Conservation (phyloP, 2,888 invertebrate genomes). For the Plebejus anna region DNA sequence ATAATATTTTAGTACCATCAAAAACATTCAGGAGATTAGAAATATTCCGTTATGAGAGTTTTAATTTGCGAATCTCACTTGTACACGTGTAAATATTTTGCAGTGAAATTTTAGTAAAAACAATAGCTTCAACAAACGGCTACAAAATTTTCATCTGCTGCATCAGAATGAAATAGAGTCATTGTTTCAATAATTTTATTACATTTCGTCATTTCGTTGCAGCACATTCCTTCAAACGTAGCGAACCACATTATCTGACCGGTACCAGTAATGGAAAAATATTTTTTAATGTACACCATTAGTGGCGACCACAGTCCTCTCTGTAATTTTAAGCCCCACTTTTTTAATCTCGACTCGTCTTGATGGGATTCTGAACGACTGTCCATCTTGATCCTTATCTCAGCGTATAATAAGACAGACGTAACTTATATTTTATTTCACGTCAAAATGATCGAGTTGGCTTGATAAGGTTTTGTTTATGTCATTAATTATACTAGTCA, state of each 20-base stretch:
- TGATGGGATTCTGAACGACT: slow-evolving; percentile 75
- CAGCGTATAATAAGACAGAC: slow-evolving; percentile 75
- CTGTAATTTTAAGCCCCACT: slow-evolving; percentile 69
- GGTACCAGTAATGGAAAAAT: slow-evolving; percentile 63
- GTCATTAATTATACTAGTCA: slow-evolving; percentile 60
- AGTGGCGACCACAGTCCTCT: slow-evolving; percentile 65
- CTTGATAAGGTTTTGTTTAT: slow-evolving; percentile 74
- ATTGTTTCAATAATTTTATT: background rate
- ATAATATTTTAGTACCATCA: slow-evolving; percentile 1
- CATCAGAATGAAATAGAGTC: background rate
- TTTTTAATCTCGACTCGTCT: slow-evolving; percentile 58
- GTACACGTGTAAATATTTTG: background rate
- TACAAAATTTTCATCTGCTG: too few relatives aligned
- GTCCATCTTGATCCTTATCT: slow-evolving; percentile 76
- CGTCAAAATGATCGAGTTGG: slow-evolving; percentile 72
- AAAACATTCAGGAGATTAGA: background rate
- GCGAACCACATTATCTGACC: slow-evolving; percentile 55
- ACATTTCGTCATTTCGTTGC: background rate
- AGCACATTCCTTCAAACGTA: slow-evolving; percentile 40
- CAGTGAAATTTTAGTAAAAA: background rate
- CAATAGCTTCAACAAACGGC: background rate
- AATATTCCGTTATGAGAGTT: background rate
- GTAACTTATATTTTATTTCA: slow-evolving; percentile 78
- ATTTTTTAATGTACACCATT: slow-evolving; percentile 75
- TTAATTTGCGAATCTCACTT: background rate